A percentile compares a stretch with the other conserved stretches of the same genome.
Conservation (phyloP, 1,140 invertebrate species). For the Marisa cornuarietis region DNA sequence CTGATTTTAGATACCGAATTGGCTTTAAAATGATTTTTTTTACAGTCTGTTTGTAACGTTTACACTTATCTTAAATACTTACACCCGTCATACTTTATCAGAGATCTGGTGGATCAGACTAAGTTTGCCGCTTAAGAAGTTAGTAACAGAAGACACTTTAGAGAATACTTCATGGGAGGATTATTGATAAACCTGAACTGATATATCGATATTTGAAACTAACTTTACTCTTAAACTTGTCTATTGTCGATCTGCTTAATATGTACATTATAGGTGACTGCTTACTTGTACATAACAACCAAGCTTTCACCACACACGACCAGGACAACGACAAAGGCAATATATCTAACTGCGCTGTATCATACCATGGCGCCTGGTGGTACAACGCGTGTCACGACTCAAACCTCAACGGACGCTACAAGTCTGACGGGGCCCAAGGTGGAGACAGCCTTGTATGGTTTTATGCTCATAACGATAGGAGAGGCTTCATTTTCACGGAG, state of each 20-base stretch:
- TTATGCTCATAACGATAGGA: no score
- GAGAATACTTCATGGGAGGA: no score
- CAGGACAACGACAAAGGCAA: conserved; percentile 72
- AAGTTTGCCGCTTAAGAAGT: background rate
- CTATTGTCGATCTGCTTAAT: background rate
- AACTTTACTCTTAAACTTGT: background rate
- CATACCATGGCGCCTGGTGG: conserved; percentile 14
- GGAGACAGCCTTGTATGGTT: background rate
- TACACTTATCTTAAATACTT: no score
- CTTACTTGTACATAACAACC: conserved; percentile 72
- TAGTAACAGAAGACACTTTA: background rate
- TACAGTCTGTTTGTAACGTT: no score
- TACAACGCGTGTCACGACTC: background rate
- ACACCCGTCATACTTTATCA: background rate
- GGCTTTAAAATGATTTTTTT: background rate
- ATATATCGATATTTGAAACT: background rate
- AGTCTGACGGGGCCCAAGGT: background rate
- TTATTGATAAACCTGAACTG: no score
- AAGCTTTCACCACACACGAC: conserved; percentile 76
- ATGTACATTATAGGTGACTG: background rate
- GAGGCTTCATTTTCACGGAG: no score
- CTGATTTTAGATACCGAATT: background rate
- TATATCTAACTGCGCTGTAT: background rate
- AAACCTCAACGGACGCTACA: conserved; percentile 6
- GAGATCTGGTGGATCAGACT: background rate